Base-by-base conservation (phyloP, 2,797 vertebrate genomes). In the Platyrinchus mystaceus region DNA sequence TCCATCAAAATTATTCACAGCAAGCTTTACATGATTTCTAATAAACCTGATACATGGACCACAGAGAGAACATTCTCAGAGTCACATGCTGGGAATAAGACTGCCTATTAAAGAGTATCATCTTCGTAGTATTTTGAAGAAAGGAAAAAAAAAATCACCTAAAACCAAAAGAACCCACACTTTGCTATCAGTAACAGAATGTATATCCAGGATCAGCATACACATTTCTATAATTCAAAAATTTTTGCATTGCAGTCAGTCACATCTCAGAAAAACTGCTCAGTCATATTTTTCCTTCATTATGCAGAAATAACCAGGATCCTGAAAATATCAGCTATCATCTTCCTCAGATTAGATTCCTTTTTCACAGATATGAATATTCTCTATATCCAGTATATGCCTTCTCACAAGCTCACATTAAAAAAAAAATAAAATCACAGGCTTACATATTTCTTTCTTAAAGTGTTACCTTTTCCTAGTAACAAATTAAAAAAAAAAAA, bases 141-240 rank as follows among this genome's bases (percentile, higher is more conserved):
- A 36, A 52, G 27, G 27, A 18, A 28, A 28, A 50, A 28, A 50
- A 15, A 15, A 27, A 30, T 7, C 46, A 47, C 15, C 22, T 32
- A 4, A 8, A 3, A 6, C 58, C 19, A 32, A 23, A 7, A 27
- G 64, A 47, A 27, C 0, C 1, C 28, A 7, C 5, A 14, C 13
- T 68, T 75, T 16, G 9, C 34, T 59, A 36, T 17, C 32, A 41
- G 37, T 56, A 55, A 44, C 5, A 77, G 32, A 79, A 62, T 2
- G 6, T 20, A 14, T 6, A 53, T 6, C 7, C 26, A 56, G 12
- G 14, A 73, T 44, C 36, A 67, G 23, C 15, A 67, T 21, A 27
- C 3, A 30, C 13, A 6, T 17, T 56, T 63, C 21, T 60, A 15
- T 17, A 66, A 80, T 46, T 62, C 23, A 69, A 3, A 49, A 27